Percentiles rank a stretch among this genome's conserved stretches.
Evolutionary conservation across 2,797 vertebrate genomes (phyloP).

Genomic region (Malacoraja senta): DNA sequence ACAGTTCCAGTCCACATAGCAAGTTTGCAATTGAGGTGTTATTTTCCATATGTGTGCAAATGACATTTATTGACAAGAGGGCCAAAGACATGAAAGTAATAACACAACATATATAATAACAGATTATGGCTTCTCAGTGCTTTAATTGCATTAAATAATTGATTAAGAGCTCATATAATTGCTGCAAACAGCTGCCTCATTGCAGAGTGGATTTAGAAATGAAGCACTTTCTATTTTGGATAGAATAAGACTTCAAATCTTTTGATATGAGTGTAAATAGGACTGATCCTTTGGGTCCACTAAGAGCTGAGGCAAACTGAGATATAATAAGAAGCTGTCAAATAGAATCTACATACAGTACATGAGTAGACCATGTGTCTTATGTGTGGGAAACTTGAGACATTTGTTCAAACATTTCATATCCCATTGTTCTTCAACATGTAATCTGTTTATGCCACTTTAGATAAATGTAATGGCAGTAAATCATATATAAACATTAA

Average conservation of each 20-base stretch:
- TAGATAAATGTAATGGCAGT: neutral
- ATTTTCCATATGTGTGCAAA: neutral
- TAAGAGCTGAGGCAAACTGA: neutral
- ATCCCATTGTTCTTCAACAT: neutral
- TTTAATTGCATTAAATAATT: conserved; percentile 10
- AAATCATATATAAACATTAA: neutral
- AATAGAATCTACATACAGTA: neutral
- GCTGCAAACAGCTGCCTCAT: neutral
- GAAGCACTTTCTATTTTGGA: neutral
- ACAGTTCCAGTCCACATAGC: neutral
- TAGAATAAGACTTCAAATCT: neutral
- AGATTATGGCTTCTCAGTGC: neutral
- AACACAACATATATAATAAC: neutral
- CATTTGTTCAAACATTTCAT: neutral
- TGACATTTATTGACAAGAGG: neutral
- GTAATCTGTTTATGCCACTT: neutral
- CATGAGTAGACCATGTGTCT: neutral
- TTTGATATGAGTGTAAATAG: neutral
- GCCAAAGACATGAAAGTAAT: neutral
- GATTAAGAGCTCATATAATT: neutral
- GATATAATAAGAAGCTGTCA: conserved; percentile 17
- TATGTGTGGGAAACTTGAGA: neutral
- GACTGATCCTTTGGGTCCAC: conserved; percentile 1
- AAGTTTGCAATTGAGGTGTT: neutral
- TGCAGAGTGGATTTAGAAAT: neutral